phyloP scores from a whole-genome alignment of 2,888 invertebrate species.

The Luperina nickerlii region DNA sequence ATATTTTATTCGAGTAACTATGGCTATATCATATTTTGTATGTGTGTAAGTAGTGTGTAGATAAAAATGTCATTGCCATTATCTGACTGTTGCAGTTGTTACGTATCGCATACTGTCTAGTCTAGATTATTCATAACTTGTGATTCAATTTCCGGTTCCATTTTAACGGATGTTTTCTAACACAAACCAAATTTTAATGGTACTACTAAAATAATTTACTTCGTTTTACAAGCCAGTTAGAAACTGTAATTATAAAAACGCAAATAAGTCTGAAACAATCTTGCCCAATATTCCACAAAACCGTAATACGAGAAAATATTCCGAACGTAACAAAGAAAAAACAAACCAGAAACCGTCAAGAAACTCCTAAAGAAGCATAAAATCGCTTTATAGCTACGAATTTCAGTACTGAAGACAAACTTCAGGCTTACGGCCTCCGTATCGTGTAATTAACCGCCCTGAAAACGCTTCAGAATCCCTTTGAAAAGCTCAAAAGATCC shows the following conservation, averaged over 20 bases:
- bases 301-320: slow-evolving; percentile 49
- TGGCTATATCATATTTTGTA: background rate
- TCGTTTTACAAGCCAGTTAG: slow-evolving; percentile 7
- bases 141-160: slow-evolving; percentile 22
- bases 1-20: background rate
- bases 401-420: slow-evolving; percentile 74
- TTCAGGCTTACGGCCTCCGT: slow-evolving; percentile 74
- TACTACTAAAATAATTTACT: slow-evolving; percentile 10
- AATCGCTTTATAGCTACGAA: slow-evolving; percentile 72
- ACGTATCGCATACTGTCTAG: background rate
- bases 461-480: slow-evolving; percentile 81
- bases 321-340: slow-evolving; percentile 64
- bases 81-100: background rate
- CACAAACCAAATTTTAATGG: slow-evolving; percentile 10
- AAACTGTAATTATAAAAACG: slow-evolving; percentile 25
- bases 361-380: slow-evolving; percentile 71
- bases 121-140: slow-evolving; percentile 8
- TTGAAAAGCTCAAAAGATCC: slow-evolving; percentile 86
- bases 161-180: slow-evolving; percentile 2
- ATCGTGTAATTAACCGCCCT: slow-evolving; percentile 84
- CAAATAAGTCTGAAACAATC: slow-evolving; percentile 41
- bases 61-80: slow-evolving; percentile 4
- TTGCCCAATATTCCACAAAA: slow-evolving; percentile 48
- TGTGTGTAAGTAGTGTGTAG: background rate
- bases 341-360: slow-evolving; percentile 66